Percentiles rank a stretch among this genome's conserved stretches.
phyloP scores from a whole-genome alignment of 2,113 vertebrate species.

The Alethe castanea region DNA sequence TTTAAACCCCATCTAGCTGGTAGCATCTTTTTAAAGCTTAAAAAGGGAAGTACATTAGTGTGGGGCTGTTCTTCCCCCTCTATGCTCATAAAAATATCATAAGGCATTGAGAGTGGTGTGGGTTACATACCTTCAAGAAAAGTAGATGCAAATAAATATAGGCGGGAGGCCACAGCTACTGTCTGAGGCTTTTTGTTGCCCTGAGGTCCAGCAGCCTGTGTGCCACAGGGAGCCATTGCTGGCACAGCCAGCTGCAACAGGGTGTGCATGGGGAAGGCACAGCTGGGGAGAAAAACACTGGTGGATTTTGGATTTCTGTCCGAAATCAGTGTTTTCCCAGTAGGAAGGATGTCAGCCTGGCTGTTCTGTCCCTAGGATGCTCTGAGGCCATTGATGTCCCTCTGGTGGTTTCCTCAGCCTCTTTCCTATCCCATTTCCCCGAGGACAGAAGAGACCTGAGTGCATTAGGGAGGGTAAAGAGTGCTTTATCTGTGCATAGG shows the following conservation, averaged over 20 bases:
- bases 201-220: neutral
- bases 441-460: neutral
- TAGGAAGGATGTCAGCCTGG: neutral
- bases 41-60: neutral
- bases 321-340: neutral
- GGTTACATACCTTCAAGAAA: neutral
- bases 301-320: neutral
- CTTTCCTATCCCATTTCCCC: neutral
- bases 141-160: neutral
- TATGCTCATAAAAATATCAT: neutral
- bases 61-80: neutral
- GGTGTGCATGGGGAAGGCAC: neutral
- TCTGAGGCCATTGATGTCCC: neutral
- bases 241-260: neutral
- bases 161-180: neutral
- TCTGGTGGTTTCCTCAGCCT: neutral
- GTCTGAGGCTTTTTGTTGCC: accelerated
- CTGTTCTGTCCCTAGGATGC: neutral
- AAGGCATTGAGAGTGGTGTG: neutral
- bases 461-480: neutral
- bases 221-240: neutral
- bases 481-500: neutral
- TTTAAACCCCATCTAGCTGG: neutral
- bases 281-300: neutral
- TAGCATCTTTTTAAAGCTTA: neutral